These are phyloP conservation scores for Eutolmus rufibarbis DNA, from an alignment of 2,888 invertebrate species.

Conservation along the genomic window DNA sequence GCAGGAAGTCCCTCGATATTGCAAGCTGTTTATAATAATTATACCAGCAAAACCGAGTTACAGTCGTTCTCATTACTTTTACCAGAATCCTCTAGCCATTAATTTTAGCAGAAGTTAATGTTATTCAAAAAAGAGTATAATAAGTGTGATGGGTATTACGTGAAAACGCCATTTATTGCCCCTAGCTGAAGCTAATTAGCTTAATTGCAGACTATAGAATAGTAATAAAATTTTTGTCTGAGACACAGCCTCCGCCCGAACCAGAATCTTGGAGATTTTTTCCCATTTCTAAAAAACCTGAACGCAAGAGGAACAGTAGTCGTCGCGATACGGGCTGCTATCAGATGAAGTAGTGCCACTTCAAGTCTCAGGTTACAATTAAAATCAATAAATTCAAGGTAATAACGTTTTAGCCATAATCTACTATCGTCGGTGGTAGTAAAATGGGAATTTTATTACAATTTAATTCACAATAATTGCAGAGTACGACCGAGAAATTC, in stretches of 20 bases:
- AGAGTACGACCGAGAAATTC: constrained; percentile 44
- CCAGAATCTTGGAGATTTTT: not conserved
- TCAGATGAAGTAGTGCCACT: constrained; percentile 37
- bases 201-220: not conserved
- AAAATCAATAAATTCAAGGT: constrained; percentile 41
- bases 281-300: constrained; percentile 1
- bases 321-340: not conserved
- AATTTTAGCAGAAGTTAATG: not conserved
- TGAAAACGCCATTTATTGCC: not conserved
- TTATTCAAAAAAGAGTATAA: not conserved
- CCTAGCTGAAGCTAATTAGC: constrained; percentile 10
- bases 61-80: not conserved
- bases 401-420: constrained; percentile 38
- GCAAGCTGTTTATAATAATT: not conserved
- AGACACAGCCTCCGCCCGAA: not conserved
- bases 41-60: not conserved
- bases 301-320: constrained; percentile 22
- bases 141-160: not conserved
- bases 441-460: constrained; percentile 54
- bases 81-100: not conserved
- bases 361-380: constrained; percentile 36
- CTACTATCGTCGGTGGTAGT: constrained; percentile 36
- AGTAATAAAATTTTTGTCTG: not conserved
- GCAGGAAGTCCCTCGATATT: not conserved
- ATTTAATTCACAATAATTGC: constrained; percentile 57